Evolutionary conservation across 2,888 invertebrate genomes (phyloP).

Genomic region (Chirona hameri): DNA sequence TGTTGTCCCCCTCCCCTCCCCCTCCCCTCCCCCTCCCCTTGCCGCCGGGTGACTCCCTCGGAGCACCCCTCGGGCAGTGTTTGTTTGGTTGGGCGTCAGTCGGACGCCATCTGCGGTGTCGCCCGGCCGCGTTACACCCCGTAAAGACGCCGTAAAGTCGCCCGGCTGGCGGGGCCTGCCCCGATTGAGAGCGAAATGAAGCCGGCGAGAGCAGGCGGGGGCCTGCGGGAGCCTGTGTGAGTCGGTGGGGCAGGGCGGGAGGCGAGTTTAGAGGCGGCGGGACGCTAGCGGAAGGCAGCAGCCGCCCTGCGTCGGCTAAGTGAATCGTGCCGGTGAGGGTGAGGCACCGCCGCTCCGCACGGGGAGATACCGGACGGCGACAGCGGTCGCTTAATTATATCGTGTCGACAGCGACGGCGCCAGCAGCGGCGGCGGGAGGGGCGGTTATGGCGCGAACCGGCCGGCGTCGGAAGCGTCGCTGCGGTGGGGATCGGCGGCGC

Average conservation of each 20-base stretch:
- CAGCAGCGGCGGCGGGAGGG: no score
- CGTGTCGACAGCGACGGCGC: no score
- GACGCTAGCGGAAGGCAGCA: not conserved
- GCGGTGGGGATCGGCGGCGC: no score
- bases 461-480: no score
- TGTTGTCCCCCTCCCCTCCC: no score
- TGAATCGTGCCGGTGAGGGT: not conserved
- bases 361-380: no score
- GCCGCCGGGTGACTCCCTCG: no score
- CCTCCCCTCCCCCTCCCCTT: no score
- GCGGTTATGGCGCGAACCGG: no score
- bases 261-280: not conserved
- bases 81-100: not conserved
- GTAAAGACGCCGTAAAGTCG: conserved; percentile 1
- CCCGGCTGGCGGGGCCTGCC: not conserved
- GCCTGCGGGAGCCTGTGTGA: not conserved
- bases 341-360: no score
- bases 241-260: not conserved
- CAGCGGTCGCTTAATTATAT: no score
- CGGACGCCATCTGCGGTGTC: not conserved
- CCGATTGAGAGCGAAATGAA: not conserved
- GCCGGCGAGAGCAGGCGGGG: not conserved
- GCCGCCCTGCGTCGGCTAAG: not conserved
- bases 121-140: not conserved
- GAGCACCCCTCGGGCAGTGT: not conserved